phyloP scores from a whole-genome alignment of 1,140 invertebrate species.

The Cepaea nemoralis region DNA sequence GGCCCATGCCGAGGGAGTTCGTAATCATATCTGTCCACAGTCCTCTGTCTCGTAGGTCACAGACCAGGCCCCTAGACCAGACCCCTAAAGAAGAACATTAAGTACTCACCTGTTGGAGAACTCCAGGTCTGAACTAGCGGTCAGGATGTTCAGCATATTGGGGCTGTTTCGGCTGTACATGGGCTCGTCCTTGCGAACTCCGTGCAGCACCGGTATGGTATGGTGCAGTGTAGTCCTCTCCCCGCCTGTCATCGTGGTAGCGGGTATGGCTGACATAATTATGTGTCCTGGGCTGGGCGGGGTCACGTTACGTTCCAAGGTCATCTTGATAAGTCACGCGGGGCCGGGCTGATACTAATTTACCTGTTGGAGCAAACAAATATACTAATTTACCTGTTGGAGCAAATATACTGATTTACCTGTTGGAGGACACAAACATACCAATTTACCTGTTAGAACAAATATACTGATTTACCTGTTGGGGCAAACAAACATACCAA shows the following conservation, averaged over 20 bases:
- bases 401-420: too few species aligned
- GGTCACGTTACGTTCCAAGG: conserved; percentile 63
- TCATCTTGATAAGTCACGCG: conserved; percentile 50
- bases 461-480: too few species aligned
- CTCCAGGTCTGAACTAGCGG: conserved; percentile 68
- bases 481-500: too few species aligned
- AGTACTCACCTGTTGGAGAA: conserved; percentile 69
- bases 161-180: conserved; percentile 70
- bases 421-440: too few species aligned
- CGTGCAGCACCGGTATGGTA: conserved; percentile 37
- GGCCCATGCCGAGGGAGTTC: too few species aligned
- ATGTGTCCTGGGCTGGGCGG: conserved; percentile 54
- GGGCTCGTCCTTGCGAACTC: conserved; percentile 68
- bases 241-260: conserved; percentile 30
- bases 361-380: background rate
- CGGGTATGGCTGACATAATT: conserved; percentile 36
- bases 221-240: background rate
- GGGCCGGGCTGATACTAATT: background rate
- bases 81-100: too few species aligned
- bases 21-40: too few species aligned
- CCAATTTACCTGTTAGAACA: too few species aligned
- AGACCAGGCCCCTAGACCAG: too few species aligned
- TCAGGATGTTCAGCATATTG: conserved; percentile 69
- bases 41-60: too few species aligned
- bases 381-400: background rate